A percentile compares a stretch with the other conserved stretches of the same genome.
These are phyloP conservation scores for Babylonia areolata DNA, from an alignment of 1,140 invertebrate genomes.

Conservation along the genomic window DNA sequence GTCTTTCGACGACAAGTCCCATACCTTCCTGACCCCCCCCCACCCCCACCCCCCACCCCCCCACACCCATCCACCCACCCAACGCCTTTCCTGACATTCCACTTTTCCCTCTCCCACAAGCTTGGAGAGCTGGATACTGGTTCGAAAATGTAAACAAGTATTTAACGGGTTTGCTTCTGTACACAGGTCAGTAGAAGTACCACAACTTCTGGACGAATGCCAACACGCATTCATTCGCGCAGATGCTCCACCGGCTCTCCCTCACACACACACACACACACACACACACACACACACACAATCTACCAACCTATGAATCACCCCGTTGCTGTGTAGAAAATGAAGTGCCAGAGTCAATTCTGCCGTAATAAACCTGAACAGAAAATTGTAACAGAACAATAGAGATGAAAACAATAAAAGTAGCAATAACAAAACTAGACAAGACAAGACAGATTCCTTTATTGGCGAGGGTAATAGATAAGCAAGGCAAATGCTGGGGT, in stretches of 20 bases:
- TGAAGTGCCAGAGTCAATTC: conserved; percentile 16
- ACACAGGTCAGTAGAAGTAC: too few relatives aligned
- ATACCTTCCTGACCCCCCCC: not conserved
- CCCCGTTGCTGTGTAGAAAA: conserved; percentile 31
- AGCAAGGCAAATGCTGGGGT: too few relatives aligned
- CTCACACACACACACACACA: not conserved
- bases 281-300: not conserved
- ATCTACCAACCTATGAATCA: conserved; percentile 26
- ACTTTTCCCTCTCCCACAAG: too few relatives aligned
- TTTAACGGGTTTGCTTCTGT: too few relatives aligned
- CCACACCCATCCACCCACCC: not conserved
- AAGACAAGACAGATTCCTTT: too few relatives aligned
- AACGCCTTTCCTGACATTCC: not conserved
- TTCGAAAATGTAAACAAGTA: too few relatives aligned
- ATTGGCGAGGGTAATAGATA: too few relatives aligned
- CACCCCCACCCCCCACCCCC: not conserved
- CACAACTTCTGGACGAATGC: too few relatives aligned
- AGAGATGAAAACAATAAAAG: too few relatives aligned
- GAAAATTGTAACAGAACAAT: not conserved
- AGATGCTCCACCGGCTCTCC: not conserved
- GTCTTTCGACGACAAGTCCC: not conserved
- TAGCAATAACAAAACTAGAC: too few relatives aligned
- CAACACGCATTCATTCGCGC: too few relatives aligned
- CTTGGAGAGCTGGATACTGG: too few relatives aligned
- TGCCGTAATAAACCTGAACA: conserved; percentile 17